Conservation (phyloP, 2,113 vertebrate genomes). For the Gallinago jamesoni region DNA sequence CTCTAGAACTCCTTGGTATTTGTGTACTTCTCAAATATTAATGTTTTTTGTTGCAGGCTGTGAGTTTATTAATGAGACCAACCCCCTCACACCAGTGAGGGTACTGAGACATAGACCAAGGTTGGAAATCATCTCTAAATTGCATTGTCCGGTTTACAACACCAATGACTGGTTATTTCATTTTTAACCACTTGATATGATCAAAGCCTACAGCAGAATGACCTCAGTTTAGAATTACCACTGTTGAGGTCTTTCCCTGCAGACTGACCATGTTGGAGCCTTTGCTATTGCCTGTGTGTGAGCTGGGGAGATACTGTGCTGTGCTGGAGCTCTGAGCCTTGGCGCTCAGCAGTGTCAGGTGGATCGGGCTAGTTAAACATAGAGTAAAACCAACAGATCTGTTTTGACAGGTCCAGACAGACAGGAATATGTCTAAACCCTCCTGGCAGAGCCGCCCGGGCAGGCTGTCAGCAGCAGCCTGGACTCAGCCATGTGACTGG, state of each 20-base stretch:
- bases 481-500: rapidly evolving
- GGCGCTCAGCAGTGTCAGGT: neutral
- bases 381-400: neutral
- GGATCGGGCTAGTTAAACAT: neutral
- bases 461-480: constrained; percentile 1
- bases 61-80: neutral
- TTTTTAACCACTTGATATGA: neutral
- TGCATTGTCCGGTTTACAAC: neutral
- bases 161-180: neutral
- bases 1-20: neutral
- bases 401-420: neutral
- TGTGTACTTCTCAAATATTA: neutral
- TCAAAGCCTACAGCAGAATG: neutral
- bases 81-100: neutral
- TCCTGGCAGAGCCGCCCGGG: neutral
- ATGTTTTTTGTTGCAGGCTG: neutral
- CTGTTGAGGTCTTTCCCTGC: neutral
- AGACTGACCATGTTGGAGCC: neutral
- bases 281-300: neutral
- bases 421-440: neutral
- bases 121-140: neutral
- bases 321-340: neutral
- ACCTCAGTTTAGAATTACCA: neutral
- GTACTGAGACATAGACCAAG: neutral
- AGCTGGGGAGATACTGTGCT: neutral